Evolutionary conservation across 2,888 invertebrate species (phyloP), one percentile per base, ranked within the genome.

Genomic region (Amorpha juglandis): DNA sequence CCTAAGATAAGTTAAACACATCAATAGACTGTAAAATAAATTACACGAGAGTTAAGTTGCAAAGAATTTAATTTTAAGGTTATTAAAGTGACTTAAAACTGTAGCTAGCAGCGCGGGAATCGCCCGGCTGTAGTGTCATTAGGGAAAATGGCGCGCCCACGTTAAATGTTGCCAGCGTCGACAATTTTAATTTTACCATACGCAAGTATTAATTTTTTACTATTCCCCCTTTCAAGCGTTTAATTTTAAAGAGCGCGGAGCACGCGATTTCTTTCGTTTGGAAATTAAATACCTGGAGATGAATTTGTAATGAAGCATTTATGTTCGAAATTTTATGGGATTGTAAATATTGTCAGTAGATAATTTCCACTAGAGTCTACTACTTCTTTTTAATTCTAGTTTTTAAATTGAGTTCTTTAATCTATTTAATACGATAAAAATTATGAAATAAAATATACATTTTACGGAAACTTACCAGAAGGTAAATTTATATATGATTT

Each of bases 131-230:
- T 83, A 86, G 86, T 83, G 83, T 84, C 86, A 88, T 89, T 88
- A 88, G 9, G 74, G 80, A 82, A 83, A 86, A 88, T 85, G 82
- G 81, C 82, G 82, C 78, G 72, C 75, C 72, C 74, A 78, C 77
- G 79, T 75, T 81, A 81, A 85, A 84, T 84, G 86, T 86, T 87
- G 80, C 86, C 83, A 83, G 80, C 81, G 78, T 70, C 71, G 68
- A 77, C 73, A 76, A 76, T 74, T 55, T 55, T 47, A 64, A 77
- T 80, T 75, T 70, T 77, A 71, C 77, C 70, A 51, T 71, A 66
- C 68, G 70, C 53, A 75, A 71, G 70, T 75, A 78, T 78, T 80
- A 79, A 75, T 78, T 78, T 80, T 77, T 75, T 72, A 68, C 73
- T 74, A 78, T 78, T 76, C 71, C 72, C 53, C 27, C 42, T 64